Base-by-base conservation (phyloP, 2,113 vertebrate genomes). In the Prolemur simus region DNA sequence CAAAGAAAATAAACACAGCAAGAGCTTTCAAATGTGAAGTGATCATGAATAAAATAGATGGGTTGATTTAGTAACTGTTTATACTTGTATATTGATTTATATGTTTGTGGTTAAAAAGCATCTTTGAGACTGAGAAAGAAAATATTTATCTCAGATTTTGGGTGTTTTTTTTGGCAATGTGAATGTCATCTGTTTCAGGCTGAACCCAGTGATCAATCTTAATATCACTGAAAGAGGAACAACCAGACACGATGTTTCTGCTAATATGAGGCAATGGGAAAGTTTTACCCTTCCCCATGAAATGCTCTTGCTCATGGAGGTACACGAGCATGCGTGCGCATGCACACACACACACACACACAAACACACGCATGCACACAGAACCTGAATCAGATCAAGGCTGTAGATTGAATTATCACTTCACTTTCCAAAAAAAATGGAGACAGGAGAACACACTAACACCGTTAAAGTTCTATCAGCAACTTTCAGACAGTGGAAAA, bases 41-140 rank as follows among this genome's bases (percentile, higher is more conserved):
- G 78, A 93, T 1, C 42, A 64, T 95, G 74, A 98, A 95, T 95
- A 93, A 98, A 97, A 96, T 69, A 96, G 42, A 95, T 87, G 64
- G 86, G 56, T 73, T 87, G 82, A 89, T 96, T 87, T 94, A 91
- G 63, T 69, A 94, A 97, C 82, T 95, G 58, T 92, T 96, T 71
- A 58, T 90, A 81, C 14, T 92, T 66, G 23, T 81, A 76, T 81
- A 95, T 52, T 92, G 94, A 97, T 96, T 93, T 96, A 92, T 95
- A 45, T 95, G 60, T 96, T 96, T 89, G 77, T 68, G 27, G n/a
- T 93, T 66, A 93, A 97, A 97, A 97, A 54, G 9, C 32, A 52
- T 87, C 42, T 95, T 92, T 27, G 91, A 91, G 34, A 89, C 69
- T 77, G 77, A 94, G 20, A 94, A 92, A 91, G 54, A 95, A 94